Evolutionary conservation across 2,797 vertebrate species (phyloP).

Genomic region (Helicolenus hilgendorfi): DNA sequence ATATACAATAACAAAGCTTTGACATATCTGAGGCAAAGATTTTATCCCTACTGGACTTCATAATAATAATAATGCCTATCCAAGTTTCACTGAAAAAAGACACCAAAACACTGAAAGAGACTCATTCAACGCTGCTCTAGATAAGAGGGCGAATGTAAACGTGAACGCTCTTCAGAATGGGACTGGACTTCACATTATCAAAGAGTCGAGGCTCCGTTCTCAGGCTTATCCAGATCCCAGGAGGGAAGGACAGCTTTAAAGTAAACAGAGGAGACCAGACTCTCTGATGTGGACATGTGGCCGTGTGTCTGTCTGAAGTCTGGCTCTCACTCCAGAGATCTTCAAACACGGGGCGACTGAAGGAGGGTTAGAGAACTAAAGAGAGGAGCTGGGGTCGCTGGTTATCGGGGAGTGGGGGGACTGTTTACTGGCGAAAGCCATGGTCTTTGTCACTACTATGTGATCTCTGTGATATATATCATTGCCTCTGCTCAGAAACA

Average conservation of each 20-base stretch:
- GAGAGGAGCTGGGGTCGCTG: conserved; percentile 27
- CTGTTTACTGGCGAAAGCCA: conserved; percentile 50
- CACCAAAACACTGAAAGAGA: not conserved
- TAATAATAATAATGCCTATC: not conserved
- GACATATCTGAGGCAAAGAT: not conserved
- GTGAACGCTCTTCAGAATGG: conserved; percentile 30
- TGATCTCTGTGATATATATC: conserved; percentile 42
- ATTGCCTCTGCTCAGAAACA: conserved; percentile 27
- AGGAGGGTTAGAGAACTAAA: conserved; percentile 51
- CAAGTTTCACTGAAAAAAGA: not conserved
- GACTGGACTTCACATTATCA: conserved; percentile 62
- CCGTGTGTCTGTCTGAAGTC: not conserved
- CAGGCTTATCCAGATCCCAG: conserved; percentile 52
- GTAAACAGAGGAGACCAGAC: conserved; percentile 67
- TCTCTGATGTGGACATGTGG: conserved; percentile 20
- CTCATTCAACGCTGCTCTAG: not conserved
- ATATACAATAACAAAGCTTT: not conserved
- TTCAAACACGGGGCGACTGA: conserved; percentile 69
- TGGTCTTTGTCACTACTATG: conserved; percentile 54
- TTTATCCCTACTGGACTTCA: not conserved
- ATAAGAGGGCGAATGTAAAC: conserved; percentile 24
- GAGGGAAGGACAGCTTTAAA: conserved; percentile 57
- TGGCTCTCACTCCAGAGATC: not conserved
- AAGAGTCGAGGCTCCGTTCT: conserved; percentile 52
- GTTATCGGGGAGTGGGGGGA: not conserved